These are phyloP conservation scores for Dipodomys spectabilis DNA, from an alignment of 2,113 vertebrate species.

Conservation along the genomic window DNA sequence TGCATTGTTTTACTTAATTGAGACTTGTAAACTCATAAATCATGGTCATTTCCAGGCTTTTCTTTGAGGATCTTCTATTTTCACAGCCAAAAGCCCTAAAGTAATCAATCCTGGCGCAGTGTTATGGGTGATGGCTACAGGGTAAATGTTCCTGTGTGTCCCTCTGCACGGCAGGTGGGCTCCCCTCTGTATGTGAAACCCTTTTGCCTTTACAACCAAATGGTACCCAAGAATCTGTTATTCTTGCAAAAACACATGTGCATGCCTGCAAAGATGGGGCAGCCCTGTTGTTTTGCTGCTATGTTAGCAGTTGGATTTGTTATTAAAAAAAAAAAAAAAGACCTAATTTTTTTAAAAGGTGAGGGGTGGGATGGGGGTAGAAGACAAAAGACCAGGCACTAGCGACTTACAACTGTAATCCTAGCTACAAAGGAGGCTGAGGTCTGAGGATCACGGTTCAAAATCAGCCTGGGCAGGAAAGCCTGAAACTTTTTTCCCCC, in stretches of 20 bases:
- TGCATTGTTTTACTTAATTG: constrained; percentile 41
- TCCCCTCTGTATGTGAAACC: background rate
- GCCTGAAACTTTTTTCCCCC: no score
- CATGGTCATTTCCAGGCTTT: background rate
- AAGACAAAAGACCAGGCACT: no score
- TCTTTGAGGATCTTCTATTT: constrained; percentile 21
- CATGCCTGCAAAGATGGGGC: background rate
- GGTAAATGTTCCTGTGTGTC: background rate
- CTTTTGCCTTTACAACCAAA: background rate
- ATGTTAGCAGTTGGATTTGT: accelerated
- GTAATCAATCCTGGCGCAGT: background rate
- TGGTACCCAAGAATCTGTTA: background rate
- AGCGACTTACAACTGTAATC: no score
- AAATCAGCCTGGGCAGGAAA: no score
- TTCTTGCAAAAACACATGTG: background rate
- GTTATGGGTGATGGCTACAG: background rate
- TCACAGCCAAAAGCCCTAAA: constrained; percentile 50
- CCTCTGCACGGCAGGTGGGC: background rate
- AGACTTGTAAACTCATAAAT: constrained; percentile 57
- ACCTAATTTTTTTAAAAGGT: no score
- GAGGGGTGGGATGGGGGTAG: no score
- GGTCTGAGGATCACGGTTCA: no score
- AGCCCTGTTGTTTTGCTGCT: background rate
- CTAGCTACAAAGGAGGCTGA: no score
- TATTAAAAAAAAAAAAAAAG: no score